Evolutionary conservation across 2,797 vertebrate species (phyloP), one percentile per base, ranked within the genome.

Genomic region (Danionella dracula): DNA sequence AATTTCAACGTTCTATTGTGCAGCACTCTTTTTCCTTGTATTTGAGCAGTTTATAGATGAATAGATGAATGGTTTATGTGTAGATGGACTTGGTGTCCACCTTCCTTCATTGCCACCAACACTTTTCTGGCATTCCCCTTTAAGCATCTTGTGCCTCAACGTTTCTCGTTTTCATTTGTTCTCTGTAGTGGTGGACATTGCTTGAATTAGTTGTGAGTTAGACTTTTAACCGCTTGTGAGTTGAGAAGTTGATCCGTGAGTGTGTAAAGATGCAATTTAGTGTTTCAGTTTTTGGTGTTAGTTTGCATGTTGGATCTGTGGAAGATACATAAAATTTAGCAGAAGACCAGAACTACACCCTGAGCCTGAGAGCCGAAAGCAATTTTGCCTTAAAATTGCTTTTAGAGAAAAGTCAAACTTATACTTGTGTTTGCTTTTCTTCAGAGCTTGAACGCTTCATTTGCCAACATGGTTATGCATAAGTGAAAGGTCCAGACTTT

Each of bases 131-230:
- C 38, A 41, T 82, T 79, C 68, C 67, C 59, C 70, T 44, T 35
- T 76, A 35, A 60, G 71, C 73, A 67, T 78, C 65, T 46, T 70
- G 68, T 77, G 77, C 78, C 80, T 82, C 78, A 67, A 63, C 56
- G 13, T 50, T 62, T 70, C 78, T 76, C 15, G 71, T 81, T 77
- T 84, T 81, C 61, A 70, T 75, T 70, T 71, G 74, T 84, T 53
- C 79, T 84, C 80, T 70, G 84, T 89, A 81, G 79, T 83, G 81
- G 82, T 87, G 83, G 74, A 87, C 82, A 82, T 87, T 87, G 82
- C 81, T 87, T 87, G 84, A 88, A 88, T 86, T 88, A 83, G 84
- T 86, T 75, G 78, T 79, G 76, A 80, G 79, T 81, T 81, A 82
- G 40, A 75, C 60, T 57, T 60, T 73, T 61, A 42, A 29, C 32